Conservation (phyloP, 1,140 invertebrate genomes). For the Bradynema listronoti region DNA sequence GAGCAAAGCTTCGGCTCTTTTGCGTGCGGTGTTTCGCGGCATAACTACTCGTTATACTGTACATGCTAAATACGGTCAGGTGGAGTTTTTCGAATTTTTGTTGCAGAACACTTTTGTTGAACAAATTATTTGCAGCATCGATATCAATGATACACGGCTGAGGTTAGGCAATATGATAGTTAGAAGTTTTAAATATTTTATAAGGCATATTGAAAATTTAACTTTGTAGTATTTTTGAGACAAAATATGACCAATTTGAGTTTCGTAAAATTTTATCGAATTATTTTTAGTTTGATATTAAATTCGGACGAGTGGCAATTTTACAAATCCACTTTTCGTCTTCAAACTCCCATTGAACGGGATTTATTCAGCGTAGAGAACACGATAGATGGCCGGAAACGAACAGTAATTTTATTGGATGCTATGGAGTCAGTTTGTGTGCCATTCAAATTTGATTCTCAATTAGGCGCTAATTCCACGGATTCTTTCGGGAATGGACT, state of each 20-base stretch:
- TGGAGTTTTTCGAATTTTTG: slow-evolving; percentile 31
- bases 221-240: slow-evolving; percentile 10
- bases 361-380: slow-evolving; percentile 28
- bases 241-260: background rate
- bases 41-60: slow-evolving; percentile 23
- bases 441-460: slow-evolving; percentile 35
- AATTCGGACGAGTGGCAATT: slow-evolving; percentile 38
- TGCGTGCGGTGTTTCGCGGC: slow-evolving; percentile 32
- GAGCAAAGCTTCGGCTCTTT: slow-evolving; percentile 25
- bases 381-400: slow-evolving; percentile 9
- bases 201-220: background rate
- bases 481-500: background rate
- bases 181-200: background rate
- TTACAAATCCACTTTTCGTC: slow-evolving; percentile 28
- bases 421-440: slow-evolving; percentile 29
- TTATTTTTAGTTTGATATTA: slow-evolving; percentile 23
- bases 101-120: slow-evolving; percentile 41
- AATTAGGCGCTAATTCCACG: slow-evolving; percentile 17
- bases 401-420: slow-evolving; percentile 18
- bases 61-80: slow-evolving; percentile 23
- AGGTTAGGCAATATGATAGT: slow-evolving; percentile 1
- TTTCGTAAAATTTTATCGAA: background rate
- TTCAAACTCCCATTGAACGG: slow-evolving; percentile 26
- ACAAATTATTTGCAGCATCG: slow-evolving; percentile 28
- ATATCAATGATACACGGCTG: slow-evolving; percentile 30